Base-by-base conservation (phyloP, 2,113 vertebrate genomes). In the Pontoporia blainvillei region DNA sequence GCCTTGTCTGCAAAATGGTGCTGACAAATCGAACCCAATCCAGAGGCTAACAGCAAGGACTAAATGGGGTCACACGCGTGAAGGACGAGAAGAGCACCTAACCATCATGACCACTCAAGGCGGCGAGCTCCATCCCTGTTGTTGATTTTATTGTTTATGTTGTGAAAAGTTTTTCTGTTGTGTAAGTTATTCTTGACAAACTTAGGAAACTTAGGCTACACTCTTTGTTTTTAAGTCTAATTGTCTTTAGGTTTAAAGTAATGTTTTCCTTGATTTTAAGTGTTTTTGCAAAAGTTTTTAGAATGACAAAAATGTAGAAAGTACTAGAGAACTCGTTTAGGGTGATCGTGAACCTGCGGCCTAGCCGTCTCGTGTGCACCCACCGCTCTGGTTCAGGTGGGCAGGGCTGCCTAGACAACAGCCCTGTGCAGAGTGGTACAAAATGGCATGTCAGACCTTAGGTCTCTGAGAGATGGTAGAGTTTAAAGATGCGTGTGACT, bases 241-340 rank as follows among this genome's bases (percentile, higher is more conserved):
- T 69, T 93, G 49, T 57, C 52, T 94, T 84, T 71, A 31, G 7
- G 3, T 67, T 93, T 91, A 71, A 86, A 66, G 79, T 78, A 81
- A 75, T 59, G 14, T 87, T 90, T 88, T 90, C 41, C 14, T 84
- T 78, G 29, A 49, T 76, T n/a, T 66, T 82, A 76, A 92, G 31
- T 86, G 21, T 83, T 93, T 87, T 87, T 9, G 57, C 17, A 27
- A 23, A 57, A 44, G 17, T n/a, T n/a, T 73, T 76, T 61, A 86
- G 59, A 66, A 31, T 82, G 41, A 61, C 76, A 78, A 18, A 81
- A 20, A 3, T 34, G 1, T 41, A 62, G 66, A 93, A 64, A 29
- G 25, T 46, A 17, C 73, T 54, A 36, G 78, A 79, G 82, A 52
- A 62, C 59, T 72, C 54, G 25, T 81, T 31, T n/a, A 41, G 66